These are phyloP conservation scores for Mustela erminea DNA, from an alignment of 2,797 vertebrate genomes.

Conservation along the genomic window DNA sequence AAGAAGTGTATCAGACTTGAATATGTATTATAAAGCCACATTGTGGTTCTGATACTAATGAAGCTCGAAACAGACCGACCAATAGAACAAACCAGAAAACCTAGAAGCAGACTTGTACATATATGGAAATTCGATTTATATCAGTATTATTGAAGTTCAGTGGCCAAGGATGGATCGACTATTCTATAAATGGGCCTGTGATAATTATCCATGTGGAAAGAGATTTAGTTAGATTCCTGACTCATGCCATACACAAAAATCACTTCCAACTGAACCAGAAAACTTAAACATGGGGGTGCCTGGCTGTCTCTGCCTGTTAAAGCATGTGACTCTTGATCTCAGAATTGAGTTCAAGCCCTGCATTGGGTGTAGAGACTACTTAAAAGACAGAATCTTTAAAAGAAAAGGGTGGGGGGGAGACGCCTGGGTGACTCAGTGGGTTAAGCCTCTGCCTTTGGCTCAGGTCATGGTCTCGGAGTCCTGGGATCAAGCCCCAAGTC, in stretches of 20 bases:
- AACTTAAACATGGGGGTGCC: background rate
- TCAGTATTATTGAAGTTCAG: background rate
- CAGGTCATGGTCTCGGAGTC: no score
- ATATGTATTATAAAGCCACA: background rate
- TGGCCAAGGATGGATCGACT: background rate
- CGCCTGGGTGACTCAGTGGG: no score
- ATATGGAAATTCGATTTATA: background rate
- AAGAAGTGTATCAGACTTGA: background rate
- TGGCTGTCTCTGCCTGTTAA: no score
- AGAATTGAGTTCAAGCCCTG: no score
- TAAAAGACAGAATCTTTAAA: background rate
- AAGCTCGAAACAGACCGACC: background rate
- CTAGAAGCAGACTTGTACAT: background rate
- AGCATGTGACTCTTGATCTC: no score
- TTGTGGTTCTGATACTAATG: background rate
- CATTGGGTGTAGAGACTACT: no score
- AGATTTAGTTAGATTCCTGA: background rate
- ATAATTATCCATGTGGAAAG: background rate
- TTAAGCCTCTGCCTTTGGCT: no score
- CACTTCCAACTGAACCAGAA: conserved; percentile 12
- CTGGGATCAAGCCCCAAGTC: no score
- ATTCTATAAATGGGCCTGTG: background rate
- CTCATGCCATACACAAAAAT: background rate
- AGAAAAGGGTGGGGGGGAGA: background rate
- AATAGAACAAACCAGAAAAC: background rate